phyloP scores from a whole-genome alignment of 2,113 vertebrate species.

The Riparia riparia region DNA sequence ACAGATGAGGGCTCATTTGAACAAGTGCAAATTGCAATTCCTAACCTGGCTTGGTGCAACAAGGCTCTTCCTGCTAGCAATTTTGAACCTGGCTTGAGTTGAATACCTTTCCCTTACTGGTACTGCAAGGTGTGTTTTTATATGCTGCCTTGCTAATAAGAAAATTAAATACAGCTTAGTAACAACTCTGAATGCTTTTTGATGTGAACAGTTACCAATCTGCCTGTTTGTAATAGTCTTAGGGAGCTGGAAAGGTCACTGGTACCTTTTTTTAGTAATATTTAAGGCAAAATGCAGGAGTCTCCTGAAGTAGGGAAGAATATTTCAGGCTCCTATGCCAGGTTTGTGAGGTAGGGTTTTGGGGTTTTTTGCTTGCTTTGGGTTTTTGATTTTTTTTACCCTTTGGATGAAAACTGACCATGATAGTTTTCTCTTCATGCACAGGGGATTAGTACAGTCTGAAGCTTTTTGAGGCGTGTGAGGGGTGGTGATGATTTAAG shows the following conservation, averaged over 20 bases:
- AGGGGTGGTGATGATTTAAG: not conserved
- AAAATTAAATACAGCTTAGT: not conserved
- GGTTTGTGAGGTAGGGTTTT: not conserved
- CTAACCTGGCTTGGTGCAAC: not conserved
- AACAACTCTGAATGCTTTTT: not conserved
- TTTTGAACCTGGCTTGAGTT: not conserved
- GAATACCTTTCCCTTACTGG: not conserved
- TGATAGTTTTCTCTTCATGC: not conserved
- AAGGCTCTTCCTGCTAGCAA: not conserved
- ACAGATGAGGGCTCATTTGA: accelerated
- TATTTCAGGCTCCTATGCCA: not conserved
- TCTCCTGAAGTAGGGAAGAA: not conserved
- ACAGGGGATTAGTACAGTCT: not conserved
- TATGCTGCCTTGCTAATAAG: not conserved
- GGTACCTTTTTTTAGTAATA: not conserved
- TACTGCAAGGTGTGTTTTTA: not conserved
- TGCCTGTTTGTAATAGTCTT: not conserved
- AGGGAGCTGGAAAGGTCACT: not conserved
- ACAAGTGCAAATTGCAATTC: not conserved
- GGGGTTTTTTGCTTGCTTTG: not conserved
- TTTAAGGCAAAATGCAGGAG: not conserved
- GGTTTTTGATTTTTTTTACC: accelerated
- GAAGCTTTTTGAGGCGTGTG: not conserved
- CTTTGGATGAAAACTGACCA: not conserved
- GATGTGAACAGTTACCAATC: not conserved